Evolutionary conservation across 2,888 invertebrate species (phyloP), one percentile per base, ranked within the genome.

Genomic region (Callimorpha dominula): DNA sequence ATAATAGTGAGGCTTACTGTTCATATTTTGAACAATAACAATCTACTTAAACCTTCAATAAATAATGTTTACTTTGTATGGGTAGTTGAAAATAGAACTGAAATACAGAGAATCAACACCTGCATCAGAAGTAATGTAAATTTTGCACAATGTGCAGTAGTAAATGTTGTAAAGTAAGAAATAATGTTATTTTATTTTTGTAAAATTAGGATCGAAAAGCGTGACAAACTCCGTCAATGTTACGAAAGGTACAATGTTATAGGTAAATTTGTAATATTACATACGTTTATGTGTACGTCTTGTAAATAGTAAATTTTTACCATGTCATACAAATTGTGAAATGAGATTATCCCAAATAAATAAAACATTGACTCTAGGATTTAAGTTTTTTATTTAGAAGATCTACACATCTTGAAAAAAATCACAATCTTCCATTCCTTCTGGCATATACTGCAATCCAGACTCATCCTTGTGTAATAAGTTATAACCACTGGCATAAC

Each of bases 401-500:
- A 60, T 70, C 68, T 74, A 75, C 68, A 63, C 9, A 57, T 83
- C 84, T n/a, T 75, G 52, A 74, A 97, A 97, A 88, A 97, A 97
- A 85, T 96, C 91, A 0, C 96, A 88, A 86, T 96, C 84, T 87
- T 97, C 96, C 86, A 97, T 90, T 78, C 97, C 97, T 82, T 97
- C 96, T 11, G 97, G 98, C 96, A 97, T 96, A 86, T 97, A 97
- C 57, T 90, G 93, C 20, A 97, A 89, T 68, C 96, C 96, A 8
- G 97, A 96, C 65, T 94, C 92, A 50, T 96, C 95, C 83, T 96
- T 96, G 73, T 96, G 94, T 57, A 87, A 84, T 82, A 94, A 91
- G 85, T 97, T 97, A 83, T 97, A 97, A 15, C 96, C 96, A 86
- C 94, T 95, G 31, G 96, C 97, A 87, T 97, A 97, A 69, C 97